Base-by-base conservation (phyloP, 2,797 vertebrate genomes). In the Hypotaenidia okinawae region DNA sequence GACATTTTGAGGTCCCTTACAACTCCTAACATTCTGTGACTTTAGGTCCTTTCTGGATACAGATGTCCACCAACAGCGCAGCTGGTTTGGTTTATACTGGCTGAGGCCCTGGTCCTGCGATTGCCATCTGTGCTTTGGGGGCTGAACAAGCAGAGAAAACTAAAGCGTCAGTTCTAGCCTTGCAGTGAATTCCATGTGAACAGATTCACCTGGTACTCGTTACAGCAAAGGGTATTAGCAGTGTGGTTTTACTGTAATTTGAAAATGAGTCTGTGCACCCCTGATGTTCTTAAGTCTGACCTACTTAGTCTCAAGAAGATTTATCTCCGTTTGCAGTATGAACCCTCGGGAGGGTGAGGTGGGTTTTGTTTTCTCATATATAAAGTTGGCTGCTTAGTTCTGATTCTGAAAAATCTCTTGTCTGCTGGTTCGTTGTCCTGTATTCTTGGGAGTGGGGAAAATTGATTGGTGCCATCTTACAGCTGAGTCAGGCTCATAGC, bases 231-330 rank as follows among this genome's bases (percentile, higher is more conserved):
- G 10, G 5, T 9, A 3, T 63, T 55, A 35, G 25, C 28, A 11
- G n/a, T 18, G 8, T 33, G 23, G 28, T 55, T n/a, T 47, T 30
- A 13, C 11, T 78, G 51, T 43, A 24, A 8, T 67, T 66, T 43
- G 27, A 62, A 84, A 74, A 45, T 9, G 0, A 35, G 6, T 69
- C 37, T 0, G 0, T 4, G 23, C 6, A 18, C 23, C 21, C 16
- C 3, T 41, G 1, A 0, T 14, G 47, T 76, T 59, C 37, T 90
- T 47, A 89, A 55, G 24, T 18, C 63, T 89, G 89, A 63, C 75
- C 47, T 70, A 21, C 30, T 3, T 33, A 43, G 58, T 62, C 35
- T 22, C 25, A 32, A 10, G 16, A n/a, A n/a, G 43, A 17, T 54
- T 77, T n/a, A 23, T 33, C 21, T 54, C n/a, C 2, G 0, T 55